Conservation (phyloP, 2,797 vertebrate species). For the Coilia nasus region DNA sequence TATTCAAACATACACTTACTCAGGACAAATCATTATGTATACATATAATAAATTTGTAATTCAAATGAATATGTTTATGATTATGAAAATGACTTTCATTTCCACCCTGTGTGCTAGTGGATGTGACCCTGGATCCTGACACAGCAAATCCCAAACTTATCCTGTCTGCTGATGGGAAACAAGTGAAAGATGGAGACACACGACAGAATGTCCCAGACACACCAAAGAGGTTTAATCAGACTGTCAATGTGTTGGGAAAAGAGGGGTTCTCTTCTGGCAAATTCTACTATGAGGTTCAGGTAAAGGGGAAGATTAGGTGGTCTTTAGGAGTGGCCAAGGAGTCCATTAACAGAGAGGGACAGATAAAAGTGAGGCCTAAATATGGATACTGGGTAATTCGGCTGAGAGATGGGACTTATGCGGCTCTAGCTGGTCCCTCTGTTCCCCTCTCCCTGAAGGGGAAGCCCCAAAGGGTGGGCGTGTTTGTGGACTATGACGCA, state of each 20-base stretch:
- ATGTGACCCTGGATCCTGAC: neutral
- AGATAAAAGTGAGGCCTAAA: neutral
- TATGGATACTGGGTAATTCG: neutral
- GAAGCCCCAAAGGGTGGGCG: neutral
- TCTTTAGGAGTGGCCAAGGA: neutral
- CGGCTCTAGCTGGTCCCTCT: neutral
- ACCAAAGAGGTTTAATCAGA: neutral
- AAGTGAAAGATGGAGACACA: neutral
- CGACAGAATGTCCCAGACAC: neutral
- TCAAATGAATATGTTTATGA: no score
- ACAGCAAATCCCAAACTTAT: neutral
- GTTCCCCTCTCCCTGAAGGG: neutral
- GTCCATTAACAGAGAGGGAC: neutral
- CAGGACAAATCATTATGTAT: no score
- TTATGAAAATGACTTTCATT: neutral
- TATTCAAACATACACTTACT: no score
- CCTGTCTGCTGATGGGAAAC: neutral
- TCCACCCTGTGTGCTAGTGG: neutral
- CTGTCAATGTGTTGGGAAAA: neutral
- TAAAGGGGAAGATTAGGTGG: neutral
- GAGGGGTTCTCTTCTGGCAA: neutral
- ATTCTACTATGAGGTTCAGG: neutral
- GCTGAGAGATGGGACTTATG: neutral
- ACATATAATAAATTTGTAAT: no score
- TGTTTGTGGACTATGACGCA: slow-evolving; percentile 2